Percentiles rank a stretch among this genome's conserved stretches.
These are phyloP conservation scores for Leiothrix lutea DNA, from an alignment of 2,113 vertebrate species.

Conservation along the genomic window DNA sequence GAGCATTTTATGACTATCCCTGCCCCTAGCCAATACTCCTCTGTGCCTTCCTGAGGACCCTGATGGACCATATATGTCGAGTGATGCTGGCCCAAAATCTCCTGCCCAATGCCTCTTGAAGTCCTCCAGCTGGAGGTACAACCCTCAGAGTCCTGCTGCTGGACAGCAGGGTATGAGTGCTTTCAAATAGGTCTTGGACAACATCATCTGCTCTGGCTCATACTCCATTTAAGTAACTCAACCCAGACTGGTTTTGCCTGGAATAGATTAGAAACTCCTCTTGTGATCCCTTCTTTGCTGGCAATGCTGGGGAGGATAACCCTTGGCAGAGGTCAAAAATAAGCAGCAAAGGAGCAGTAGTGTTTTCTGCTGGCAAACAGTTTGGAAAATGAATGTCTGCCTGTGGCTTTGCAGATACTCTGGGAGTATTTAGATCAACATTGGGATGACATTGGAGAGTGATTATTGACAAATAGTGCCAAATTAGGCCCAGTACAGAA, in stretches of 20 bases:
- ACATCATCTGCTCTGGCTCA: neutral
- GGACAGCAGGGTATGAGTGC: fast-evolving
- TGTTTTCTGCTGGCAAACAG: neutral
- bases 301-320: neutral
- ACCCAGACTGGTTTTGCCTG: neutral
- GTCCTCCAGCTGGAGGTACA: neutral
- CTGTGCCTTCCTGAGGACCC: neutral
- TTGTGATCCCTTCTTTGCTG: neutral
- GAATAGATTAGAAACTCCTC: neutral
- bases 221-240: neutral
- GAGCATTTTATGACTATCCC: neutral
- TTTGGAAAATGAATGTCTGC: neutral
- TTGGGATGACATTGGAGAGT: neutral
- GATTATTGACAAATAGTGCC: conserved; percentile 13
- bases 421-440: neutral
- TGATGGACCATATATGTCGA: neutral
- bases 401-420: neutral
- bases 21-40: neutral
- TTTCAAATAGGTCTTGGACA: fast-evolving
- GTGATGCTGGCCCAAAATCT: neutral
- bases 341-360: neutral
- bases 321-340: neutral
- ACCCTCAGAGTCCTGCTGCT: neutral
- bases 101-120: no score
- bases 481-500: neutral